Conservation (phyloP, 2,888 invertebrate species). For the Diplazon laetatorius region DNA sequence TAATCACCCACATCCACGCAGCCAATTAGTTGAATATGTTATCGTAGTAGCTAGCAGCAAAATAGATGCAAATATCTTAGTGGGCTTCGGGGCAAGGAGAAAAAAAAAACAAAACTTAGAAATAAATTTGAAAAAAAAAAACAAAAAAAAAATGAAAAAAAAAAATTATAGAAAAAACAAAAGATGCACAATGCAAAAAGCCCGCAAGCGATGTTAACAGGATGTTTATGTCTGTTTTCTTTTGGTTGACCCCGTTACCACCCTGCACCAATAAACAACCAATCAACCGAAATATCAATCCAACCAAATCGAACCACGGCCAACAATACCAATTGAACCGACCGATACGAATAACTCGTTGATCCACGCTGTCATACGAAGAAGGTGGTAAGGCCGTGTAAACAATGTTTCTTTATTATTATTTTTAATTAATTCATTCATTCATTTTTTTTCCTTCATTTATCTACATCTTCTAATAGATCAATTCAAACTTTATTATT, state of each 20-base stretch:
- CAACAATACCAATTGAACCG: slow-evolving; percentile 74
- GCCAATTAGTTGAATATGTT: slow-evolving; percentile 41
- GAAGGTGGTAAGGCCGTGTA: slow-evolving; percentile 77
- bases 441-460: too few relatives aligned
- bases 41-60: slow-evolving; percentile 51
- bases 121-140: too few relatives aligned
- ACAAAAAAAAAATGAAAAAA: not conserved
- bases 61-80: slow-evolving; percentile 47
- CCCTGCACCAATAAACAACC: slow-evolving; percentile 68
- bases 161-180: slow-evolving; percentile 43
- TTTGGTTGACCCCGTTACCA: slow-evolving; percentile 78
- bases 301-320: slow-evolving; percentile 73
- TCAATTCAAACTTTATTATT: slow-evolving; percentile 32
- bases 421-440: too few relatives aligned
- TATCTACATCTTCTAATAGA: slow-evolving; percentile 45
- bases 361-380: slow-evolving; percentile 77
- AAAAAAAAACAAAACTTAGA: slow-evolving; percentile 25
- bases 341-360: slow-evolving; percentile 74
- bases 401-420: slow-evolving; percentile 66
- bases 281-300: slow-evolving; percentile 72
- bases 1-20: slow-evolving; percentile 52
- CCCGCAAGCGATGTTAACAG: slow-evolving; percentile 76
- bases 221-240: slow-evolving; percentile 75
- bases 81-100: slow-evolving; percentile 34
- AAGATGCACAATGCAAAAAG: slow-evolving; percentile 59